A percentile compares a stretch with the other conserved stretches of the same genome.
Evolutionary conservation across 2,113 vertebrate genomes (phyloP).

Genomic region (Candoia aspera): DNA sequence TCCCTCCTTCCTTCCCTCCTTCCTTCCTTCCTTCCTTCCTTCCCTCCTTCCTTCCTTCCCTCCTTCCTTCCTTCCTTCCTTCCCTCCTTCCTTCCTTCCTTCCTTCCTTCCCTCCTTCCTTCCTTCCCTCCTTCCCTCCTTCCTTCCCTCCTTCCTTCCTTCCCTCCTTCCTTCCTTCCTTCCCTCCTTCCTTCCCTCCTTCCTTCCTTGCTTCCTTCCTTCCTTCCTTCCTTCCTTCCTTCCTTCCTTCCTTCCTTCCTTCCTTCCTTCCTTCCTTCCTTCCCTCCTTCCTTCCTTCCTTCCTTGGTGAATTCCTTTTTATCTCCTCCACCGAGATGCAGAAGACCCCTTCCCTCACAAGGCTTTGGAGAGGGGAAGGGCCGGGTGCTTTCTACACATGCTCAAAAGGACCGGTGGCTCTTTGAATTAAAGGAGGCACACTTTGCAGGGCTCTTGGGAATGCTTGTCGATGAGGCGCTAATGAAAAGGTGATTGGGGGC

Average conservation of each 20-base stretch:
- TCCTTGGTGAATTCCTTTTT: too few relatives aligned
- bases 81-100: too few relatives aligned
- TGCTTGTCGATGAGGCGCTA: conserved; percentile 1
- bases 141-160: neutral
- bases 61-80: neutral
- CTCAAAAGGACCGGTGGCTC: neutral
- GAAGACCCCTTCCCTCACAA: neutral
- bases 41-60: neutral
- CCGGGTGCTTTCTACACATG: neutral
- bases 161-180: too few relatives aligned
- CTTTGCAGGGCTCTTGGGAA: conserved; percentile 14
- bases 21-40: neutral
- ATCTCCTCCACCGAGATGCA: neutral
- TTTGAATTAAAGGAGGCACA: conserved; percentile 13
- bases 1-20: neutral
- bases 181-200: neutral
- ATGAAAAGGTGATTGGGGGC: conserved; percentile 22
- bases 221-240: neutral
- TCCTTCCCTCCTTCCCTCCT: too few relatives aligned
- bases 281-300: neutral
- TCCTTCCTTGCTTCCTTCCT: too few relatives aligned
- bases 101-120: too few relatives aligned
- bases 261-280: neutral
- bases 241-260: too few relatives aligned
- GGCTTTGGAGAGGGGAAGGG: neutral